phyloP scores from a whole-genome alignment of 2,888 invertebrate species.

The Pandemis heparana region DNA sequence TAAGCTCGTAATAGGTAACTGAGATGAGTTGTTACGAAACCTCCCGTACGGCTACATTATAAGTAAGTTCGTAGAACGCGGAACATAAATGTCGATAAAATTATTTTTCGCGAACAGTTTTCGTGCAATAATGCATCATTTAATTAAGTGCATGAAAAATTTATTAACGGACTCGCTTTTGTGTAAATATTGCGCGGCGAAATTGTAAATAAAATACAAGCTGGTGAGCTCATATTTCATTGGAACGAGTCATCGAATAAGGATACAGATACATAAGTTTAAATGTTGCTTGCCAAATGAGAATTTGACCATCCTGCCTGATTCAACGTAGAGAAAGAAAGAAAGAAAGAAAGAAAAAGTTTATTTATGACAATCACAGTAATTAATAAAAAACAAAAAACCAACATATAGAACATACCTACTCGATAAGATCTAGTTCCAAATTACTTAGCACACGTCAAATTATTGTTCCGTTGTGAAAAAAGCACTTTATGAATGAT shows the following conservation, averaged over 20 bases:
- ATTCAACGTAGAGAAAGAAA: too few relatives aligned
- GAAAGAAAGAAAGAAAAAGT: too few relatives aligned
- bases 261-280: conserved; percentile 2
- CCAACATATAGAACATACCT: too few relatives aligned
- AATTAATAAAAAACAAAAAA: too few relatives aligned
- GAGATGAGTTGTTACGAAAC: conserved; percentile 9
- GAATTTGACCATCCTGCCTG: not conserved
- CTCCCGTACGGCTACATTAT: conserved; percentile 12
- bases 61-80: not conserved
- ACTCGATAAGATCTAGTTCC: too few relatives aligned
- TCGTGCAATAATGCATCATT: conserved; percentile 43
- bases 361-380: too few relatives aligned
- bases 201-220: conserved; percentile 26
- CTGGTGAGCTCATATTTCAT: not conserved
- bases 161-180: conserved; percentile 43
- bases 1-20: conserved; percentile 21
- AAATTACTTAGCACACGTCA: too few relatives aligned
- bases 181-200: conserved; percentile 37
- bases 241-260: conserved; percentile 7
- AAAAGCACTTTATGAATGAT: too few relatives aligned
- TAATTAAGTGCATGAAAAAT: conserved; percentile 46
- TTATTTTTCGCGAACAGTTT: conserved; percentile 7
- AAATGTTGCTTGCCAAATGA: conserved; percentile 7
- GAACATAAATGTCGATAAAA: conserved; percentile 3
- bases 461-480: too few relatives aligned